Base-by-base conservation (phyloP, 2,888 invertebrate species). In the Sabellastarte sp. region DNA sequence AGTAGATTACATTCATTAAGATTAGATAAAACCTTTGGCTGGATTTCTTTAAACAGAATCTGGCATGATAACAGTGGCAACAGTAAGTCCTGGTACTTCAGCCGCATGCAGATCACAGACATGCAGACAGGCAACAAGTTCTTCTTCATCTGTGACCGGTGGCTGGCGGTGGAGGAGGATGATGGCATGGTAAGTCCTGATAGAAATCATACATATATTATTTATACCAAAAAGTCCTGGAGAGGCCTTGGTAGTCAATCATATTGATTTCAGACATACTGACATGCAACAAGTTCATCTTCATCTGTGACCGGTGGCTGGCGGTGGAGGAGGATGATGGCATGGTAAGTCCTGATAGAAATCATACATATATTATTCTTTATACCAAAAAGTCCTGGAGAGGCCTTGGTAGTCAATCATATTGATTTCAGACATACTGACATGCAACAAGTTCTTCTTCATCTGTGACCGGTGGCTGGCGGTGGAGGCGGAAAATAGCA, bases 11-110 rank as follows among this genome's bases (percentile, higher is more conserved):
- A n/a, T n/a, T n/a, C n/a, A n/a, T n/a, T n/a, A n/a, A n/a, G n/a
- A n/a, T n/a, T n/a, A n/a, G n/a, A n/a, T n/a, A n/a, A n/a, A n/a
- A n/a, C n/a, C n/a, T n/a, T n/a, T n/a, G n/a, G n/a, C n/a, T n/a
- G n/a, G n/a, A n/a, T n/a, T n/a, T n/a, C n/a, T n/a, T 41, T 41
- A 41, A 59, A 30, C 56, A 69, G 77, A 53, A 63, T 79, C 5
- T 79, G 78, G 78, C 79, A 79, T 66, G 79, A 79, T 60, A 77
- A 76, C 66, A 65, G 68, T 0, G 79, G 79, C 2, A 69, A 66
- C n/a, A 72, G 72, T 28, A 76, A 77, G 55, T 72, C 75, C 26
- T 79, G 79, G 79, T 77, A 74, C 68, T 73, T 79, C 24, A 73
- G 70, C 63, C 73, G 76, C 55, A 64, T 77, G 30, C 68, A 76